phyloP scores from a whole-genome alignment of 2,888 invertebrate genomes.

The Agriopis leucophaearia region DNA sequence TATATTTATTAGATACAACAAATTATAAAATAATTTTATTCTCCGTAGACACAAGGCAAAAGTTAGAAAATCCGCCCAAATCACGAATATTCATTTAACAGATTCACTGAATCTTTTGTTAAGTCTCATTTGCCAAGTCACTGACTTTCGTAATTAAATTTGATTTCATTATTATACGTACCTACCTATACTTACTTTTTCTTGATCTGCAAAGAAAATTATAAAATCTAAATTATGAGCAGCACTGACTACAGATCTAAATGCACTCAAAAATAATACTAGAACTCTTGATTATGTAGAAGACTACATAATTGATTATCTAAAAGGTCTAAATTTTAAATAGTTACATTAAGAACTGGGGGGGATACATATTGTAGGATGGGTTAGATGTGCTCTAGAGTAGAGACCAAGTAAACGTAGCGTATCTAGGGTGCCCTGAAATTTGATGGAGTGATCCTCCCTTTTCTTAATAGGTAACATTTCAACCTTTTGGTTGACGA shows the following conservation, averaged over 20 bases:
- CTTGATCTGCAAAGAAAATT: neutral
- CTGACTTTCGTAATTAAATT: conserved; percentile 33
- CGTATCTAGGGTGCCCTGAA: too few relatives aligned
- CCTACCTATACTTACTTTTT: neutral
- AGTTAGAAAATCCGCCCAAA: conserved; percentile 1
- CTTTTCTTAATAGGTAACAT: too few relatives aligned
- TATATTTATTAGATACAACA: neutral
- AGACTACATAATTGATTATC: too few relatives aligned
- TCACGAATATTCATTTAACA: conserved; percentile 23
- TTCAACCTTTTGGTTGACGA: too few relatives aligned
- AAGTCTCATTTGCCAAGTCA: conserved; percentile 28
- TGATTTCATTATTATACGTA: neutral
- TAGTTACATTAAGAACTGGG: too few relatives aligned
- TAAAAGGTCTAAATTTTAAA: too few relatives aligned
- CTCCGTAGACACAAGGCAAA: neutral
- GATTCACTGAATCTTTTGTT: conserved; percentile 25
- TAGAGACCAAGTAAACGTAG: too few relatives aligned
- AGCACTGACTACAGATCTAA: neutral
- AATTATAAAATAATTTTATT: neutral
- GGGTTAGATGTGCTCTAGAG: too few relatives aligned
- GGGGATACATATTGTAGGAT: too few relatives aligned
- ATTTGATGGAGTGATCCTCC: too few relatives aligned
- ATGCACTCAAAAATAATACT: too few relatives aligned
- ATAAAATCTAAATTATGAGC: neutral
- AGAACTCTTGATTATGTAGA: too few relatives aligned